phyloP scores from a whole-genome alignment of 1,140 invertebrate genomes.

The Saxidomus purpurata region DNA sequence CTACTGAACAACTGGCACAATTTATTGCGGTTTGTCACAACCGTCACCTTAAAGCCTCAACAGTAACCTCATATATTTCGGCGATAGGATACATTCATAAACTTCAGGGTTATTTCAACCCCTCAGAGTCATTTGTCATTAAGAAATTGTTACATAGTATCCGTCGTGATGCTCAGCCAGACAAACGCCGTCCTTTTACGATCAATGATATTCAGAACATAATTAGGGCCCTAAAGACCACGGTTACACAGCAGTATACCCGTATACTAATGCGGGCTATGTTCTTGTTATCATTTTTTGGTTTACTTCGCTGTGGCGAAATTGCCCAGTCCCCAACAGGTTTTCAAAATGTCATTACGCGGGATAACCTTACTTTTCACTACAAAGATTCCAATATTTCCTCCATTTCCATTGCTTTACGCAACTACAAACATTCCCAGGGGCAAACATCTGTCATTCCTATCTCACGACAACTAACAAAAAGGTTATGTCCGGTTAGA shows the following conservation, averaged over 20 bases:
- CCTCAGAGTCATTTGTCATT: too few species aligned
- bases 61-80: conserved; percentile 3
- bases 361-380: not conserved
- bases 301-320: conserved; percentile 20
- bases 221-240: not conserved
- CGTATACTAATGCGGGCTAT: not conserved
- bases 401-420: not conserved
- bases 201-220: not conserved
- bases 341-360: not conserved
- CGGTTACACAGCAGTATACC: not conserved
- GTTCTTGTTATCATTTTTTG: conserved; percentile 26
- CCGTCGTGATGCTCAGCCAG: not conserved
- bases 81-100: conserved; percentile 27
- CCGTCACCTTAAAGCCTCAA: not conserved
- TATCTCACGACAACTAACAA: not conserved
- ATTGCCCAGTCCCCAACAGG: not conserved
- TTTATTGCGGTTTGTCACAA: conserved; percentile 7
- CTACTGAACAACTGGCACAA: not conserved
- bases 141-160: too few species aligned
- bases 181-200: not conserved
- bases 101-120: not conserved
- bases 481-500: not conserved
- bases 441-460: not conserved
- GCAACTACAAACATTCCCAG: conserved; percentile 27
- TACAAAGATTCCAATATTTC: not conserved